These are phyloP conservation scores for Abscondita cerata DNA, from an alignment of 2,888 invertebrate genomes.

Conservation along the genomic window DNA sequence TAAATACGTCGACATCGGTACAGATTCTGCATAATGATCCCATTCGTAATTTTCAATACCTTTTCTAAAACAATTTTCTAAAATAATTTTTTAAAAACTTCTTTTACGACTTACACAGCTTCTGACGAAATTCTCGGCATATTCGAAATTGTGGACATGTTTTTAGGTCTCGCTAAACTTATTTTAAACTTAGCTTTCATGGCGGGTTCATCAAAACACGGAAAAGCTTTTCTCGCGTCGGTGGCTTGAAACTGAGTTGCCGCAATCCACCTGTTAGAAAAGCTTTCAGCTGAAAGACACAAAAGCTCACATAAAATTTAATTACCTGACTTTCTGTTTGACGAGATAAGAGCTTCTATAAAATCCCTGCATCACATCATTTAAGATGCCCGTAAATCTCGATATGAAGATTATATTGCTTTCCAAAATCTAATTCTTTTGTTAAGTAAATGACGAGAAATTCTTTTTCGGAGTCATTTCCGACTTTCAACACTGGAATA, in stretches of 20 bases:
- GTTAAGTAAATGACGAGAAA: constrained; percentile 73
- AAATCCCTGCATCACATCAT: constrained; percentile 80
- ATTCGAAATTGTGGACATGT: constrained; percentile 80
- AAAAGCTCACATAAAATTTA: background rate
- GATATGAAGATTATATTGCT: constrained; percentile 72
- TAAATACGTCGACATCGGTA: constrained; percentile 90
- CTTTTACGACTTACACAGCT: constrained; percentile 61
- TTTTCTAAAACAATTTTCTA: constrained; percentile 57
- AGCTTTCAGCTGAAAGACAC: background rate
- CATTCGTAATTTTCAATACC: constrained; percentile 70
- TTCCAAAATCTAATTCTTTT: constrained; percentile 64
- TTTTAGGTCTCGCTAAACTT: constrained; percentile 73
- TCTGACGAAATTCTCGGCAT: constrained; percentile 68
- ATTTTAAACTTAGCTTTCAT: constrained; percentile 82
- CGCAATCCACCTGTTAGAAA: constrained; percentile 73
- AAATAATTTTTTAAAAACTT: background rate
- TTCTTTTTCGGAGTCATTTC: constrained; percentile 68
- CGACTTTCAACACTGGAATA: constrained; percentile 41
- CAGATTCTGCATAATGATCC: constrained; percentile 78
- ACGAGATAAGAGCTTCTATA: constrained; percentile 81
- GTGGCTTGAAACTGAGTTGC: constrained; percentile 85
- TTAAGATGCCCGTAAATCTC: constrained; percentile 75
- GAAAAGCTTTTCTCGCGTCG: constrained; percentile 82
- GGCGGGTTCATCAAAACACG: constrained; percentile 88
- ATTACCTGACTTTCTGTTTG: constrained; percentile 72